These are phyloP conservation scores for Pilophorus perplexus DNA, from an alignment of 2,888 invertebrate genomes.

Conservation along the genomic window DNA sequence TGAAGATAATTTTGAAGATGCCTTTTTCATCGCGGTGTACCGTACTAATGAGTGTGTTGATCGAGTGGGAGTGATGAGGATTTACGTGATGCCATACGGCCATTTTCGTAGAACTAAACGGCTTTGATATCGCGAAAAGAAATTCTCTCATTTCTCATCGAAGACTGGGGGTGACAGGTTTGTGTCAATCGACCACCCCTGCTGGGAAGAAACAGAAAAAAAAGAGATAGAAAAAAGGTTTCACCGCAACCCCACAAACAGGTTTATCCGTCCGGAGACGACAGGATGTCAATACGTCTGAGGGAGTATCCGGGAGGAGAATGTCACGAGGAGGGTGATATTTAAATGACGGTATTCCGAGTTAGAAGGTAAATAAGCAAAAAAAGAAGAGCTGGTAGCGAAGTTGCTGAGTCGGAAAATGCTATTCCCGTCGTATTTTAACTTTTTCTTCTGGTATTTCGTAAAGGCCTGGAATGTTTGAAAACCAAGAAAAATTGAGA, in stretches of 20 bases:
- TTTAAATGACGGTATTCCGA: slow-evolving; percentile 26
- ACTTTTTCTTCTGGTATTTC: not conserved
- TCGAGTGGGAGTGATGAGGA: too few species aligned
- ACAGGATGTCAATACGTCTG: slow-evolving; percentile 32
- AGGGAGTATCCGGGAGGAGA: not conserved
- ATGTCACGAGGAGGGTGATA: not conserved
- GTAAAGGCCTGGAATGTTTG: too few species aligned
- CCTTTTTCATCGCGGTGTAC: too few species aligned
- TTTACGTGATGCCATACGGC: too few species aligned
- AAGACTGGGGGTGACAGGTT: slow-evolving; percentile 19
- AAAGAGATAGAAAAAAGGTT: slow-evolving; percentile 5
- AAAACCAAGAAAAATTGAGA: too few species aligned
- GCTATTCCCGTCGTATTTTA: not conserved
- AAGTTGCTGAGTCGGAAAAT: slow-evolving; percentile 15
- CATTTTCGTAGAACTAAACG: too few species aligned
- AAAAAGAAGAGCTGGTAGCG: not conserved
- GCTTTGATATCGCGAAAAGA: not conserved
- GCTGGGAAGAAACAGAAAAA: not conserved
- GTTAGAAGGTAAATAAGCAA: slow-evolving; percentile 26
- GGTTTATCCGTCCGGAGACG: slow-evolving; percentile 33
- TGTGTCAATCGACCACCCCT: not conserved
- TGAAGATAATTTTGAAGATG: too few species aligned
- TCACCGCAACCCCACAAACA: slow-evolving; percentile 21
- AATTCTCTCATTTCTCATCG: not conserved
- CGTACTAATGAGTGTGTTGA: too few species aligned